A percentile compares a stretch with the other conserved stretches of the same genome.
Conservation (phyloP, 2,888 invertebrate genomes). For the Catocala nupta region DNA sequence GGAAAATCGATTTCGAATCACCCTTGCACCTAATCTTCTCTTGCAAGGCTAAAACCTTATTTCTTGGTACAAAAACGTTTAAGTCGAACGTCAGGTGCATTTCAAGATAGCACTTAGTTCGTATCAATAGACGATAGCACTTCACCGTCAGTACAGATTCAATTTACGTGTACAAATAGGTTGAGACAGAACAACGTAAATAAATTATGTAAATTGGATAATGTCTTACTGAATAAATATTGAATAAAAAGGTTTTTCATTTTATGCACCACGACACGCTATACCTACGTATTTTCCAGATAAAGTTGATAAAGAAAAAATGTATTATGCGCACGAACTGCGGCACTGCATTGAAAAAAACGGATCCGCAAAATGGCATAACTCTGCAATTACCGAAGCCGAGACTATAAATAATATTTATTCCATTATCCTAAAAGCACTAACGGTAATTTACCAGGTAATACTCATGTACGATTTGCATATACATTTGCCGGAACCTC, state of each 20-base stretch:
- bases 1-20: too few species aligned
- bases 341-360: slow-evolving; percentile 32
- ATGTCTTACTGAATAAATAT: slow-evolving; percentile 29
- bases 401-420: slow-evolving; percentile 5
- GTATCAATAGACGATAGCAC: slow-evolving; percentile 17
- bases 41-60: too few species aligned
- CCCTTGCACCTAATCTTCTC: too few species aligned
- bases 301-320: slow-evolving; percentile 18
- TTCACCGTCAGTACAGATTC: slow-evolving; percentile 7
- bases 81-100: neutral
- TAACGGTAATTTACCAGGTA: slow-evolving; percentile 3
- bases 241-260: slow-evolving; percentile 21
- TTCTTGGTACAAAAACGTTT: neutral
- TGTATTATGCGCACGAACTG: slow-evolving; percentile 15
- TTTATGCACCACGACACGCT: slow-evolving; percentile 27
- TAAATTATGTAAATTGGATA: slow-evolving; percentile 30
- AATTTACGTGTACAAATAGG: slow-evolving; percentile 24
- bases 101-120: neutral
- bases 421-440: neutral
- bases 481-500: neutral
- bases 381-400: slow-evolving; percentile 1
- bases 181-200: slow-evolving; percentile 20
- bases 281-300: slow-evolving; percentile 19
- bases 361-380: slow-evolving; percentile 6
- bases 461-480: slow-evolving; percentile 15